Conservation (phyloP, 1,140 invertebrate genomes). For the Drosophila nebulosa region DNA sequence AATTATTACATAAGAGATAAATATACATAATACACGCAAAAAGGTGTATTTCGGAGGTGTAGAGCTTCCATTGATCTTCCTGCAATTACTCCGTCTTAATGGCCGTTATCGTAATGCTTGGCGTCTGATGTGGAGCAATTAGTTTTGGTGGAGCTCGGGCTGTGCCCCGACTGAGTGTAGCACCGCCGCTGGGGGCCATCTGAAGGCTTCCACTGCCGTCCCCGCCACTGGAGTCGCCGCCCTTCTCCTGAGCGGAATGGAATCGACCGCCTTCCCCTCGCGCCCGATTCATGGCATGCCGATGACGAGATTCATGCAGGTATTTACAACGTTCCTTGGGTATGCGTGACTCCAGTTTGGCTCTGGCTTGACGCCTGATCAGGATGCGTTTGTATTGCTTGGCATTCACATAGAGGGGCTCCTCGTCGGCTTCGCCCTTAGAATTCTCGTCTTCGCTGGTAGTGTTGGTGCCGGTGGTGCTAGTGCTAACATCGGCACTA, state of each 20-base stretch:
- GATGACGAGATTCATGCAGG: conserved; percentile 98
- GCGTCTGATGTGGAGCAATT: conserved; percentile 78
- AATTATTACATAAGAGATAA: background rate
- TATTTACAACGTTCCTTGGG: conserved; percentile 99
- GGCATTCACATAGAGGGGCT: conserved; percentile 99
- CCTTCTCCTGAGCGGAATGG: conserved; percentile 85
- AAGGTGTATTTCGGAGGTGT: background rate
- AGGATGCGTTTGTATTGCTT: conserved; percentile 96
- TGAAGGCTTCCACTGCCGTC: conserved; percentile 41
- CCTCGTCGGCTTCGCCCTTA: conserved; percentile 89
- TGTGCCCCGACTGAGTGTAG: conserved; percentile 54
- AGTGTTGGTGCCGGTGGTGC: conserved; percentile 67
- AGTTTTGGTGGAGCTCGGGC: conserved; percentile 67
- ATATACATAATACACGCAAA: background rate
- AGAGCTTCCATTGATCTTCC: background rate
- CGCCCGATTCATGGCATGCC: conserved; percentile 98
- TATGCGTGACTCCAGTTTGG: conserved; percentile 96
- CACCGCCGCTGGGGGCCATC: conserved; percentile 35
- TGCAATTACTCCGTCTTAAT: conserved; percentile 62
- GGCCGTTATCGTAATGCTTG: conserved; percentile 76
- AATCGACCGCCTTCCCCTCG: conserved; percentile 98
- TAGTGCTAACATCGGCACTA: conserved; percentile 57
- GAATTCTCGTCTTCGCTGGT: conserved; percentile 68
- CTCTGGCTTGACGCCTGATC: conserved; percentile 93
- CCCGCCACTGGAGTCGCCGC: conserved; percentile 49